phyloP scores from a whole-genome alignment of 2,888 invertebrate genomes.

The Drosophila meridiana region DNA sequence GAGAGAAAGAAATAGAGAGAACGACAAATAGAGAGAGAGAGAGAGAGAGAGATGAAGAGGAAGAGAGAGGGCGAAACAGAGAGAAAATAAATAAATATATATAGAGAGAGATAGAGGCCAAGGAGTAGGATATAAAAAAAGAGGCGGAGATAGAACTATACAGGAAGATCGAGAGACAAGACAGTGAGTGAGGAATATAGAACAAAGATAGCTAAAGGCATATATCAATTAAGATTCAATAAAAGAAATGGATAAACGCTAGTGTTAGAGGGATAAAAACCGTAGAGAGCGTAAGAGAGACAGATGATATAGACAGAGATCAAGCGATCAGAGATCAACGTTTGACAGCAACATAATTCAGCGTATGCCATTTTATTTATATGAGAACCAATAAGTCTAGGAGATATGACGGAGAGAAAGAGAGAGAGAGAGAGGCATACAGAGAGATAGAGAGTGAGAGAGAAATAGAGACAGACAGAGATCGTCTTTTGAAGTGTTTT shows the following conservation, averaged over 20 bases:
- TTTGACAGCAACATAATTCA: not conserved
- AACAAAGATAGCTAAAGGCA: not conserved
- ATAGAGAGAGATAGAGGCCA: not conserved
- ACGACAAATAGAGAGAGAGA: not conserved
- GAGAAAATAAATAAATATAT: too few relatives aligned
- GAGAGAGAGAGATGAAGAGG: not conserved
- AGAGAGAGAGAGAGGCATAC: not conserved
- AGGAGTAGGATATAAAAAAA: too few relatives aligned
- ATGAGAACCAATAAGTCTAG: not conserved
- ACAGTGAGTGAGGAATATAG: not conserved
- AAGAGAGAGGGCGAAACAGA: not conserved
- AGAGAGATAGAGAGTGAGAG: not conserved
- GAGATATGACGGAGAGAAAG: not conserved
- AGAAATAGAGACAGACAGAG: not conserved
- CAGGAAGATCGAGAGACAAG: not conserved
- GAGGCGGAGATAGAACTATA: too few relatives aligned
- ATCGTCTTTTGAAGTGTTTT: slow-evolving; percentile 3
- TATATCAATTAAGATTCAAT: not conserved
- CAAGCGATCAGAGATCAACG: not conserved
- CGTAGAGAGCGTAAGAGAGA: not conserved
- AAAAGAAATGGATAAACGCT: not conserved
- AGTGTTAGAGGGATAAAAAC: not conserved
- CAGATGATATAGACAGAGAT: not conserved
- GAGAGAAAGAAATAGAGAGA: not conserved
- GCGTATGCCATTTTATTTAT: not conserved